Conservation (phyloP, 2,797 vertebrate species). For the Diplodus sargus region DNA sequence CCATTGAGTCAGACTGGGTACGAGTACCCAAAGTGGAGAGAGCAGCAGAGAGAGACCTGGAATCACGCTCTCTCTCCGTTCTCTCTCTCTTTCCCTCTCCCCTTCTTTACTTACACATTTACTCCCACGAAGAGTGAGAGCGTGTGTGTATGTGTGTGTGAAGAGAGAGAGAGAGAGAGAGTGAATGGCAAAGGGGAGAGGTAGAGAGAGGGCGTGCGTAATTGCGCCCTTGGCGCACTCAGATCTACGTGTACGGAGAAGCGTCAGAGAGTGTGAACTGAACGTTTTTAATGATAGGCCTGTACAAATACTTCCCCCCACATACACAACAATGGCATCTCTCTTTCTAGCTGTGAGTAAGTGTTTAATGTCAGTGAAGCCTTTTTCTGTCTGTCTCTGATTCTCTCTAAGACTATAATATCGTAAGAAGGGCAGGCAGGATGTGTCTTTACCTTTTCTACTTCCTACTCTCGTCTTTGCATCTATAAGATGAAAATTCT, state of each 20-base stretch:
- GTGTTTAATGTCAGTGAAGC: not conserved
- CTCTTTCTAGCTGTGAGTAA: constrained; percentile 14
- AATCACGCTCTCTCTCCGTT: constrained; percentile 78
- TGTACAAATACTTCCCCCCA: constrained; percentile 31
- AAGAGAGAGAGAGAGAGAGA: constrained; percentile 32
- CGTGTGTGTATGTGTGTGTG: constrained; percentile 62
- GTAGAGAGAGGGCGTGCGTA: constrained; percentile 75
- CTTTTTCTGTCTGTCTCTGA: not conserved
- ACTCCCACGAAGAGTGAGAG: constrained; percentile 80
- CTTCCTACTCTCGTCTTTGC: constrained; percentile 21
- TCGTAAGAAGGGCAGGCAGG: not conserved
- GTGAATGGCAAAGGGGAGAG: constrained; percentile 47
- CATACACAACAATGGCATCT: constrained; percentile 29
- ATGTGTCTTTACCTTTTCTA: constrained; percentile 8
- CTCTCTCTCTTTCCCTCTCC: constrained; percentile 77
- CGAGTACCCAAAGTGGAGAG: constrained; percentile 83
- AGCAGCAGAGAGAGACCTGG: constrained; percentile 84
- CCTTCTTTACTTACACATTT: constrained; percentile 84
- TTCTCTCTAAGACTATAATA: not conserved
- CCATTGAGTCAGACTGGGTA: constrained; percentile 84
- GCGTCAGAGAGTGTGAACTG: constrained; percentile 29
- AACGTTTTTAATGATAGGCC: constrained; percentile 36
- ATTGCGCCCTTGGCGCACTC: constrained; percentile 57
- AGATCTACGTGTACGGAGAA: constrained; percentile 46
- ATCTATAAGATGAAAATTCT: not conserved